Base-by-base conservation (phyloP, 2,888 invertebrate genomes). In the Anticlea derivata region DNA sequence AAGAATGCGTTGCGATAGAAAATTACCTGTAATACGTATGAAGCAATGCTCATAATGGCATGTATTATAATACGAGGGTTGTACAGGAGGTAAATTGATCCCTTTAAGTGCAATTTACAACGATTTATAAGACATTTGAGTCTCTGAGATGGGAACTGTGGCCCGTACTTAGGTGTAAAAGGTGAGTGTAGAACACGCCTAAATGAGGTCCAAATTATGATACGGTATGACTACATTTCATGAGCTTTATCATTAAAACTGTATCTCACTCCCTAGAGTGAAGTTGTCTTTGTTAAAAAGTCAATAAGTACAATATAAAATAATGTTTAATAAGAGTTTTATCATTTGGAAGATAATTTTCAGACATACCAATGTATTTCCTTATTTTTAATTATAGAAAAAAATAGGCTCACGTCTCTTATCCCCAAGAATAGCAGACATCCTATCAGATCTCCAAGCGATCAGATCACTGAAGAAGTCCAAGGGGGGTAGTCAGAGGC, bases 11-110 rank as follows among this genome's bases (percentile, higher is more conserved):
- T 72, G 72, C 70, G 66, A 67, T 58, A 75, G 74, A 84, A 86
- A 81, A 83, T 82, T 80, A 73, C 73, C 74, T 74, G 70, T 85
- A 77, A 69, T 58, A 53, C 61, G 59, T 67, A 64, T 59, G 64
- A 54, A 66, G 72, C 63, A 83, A 63, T 67, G 72, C 58, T 67
- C 69, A 78, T 79, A 75, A 83, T 82, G 75, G 78, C 65, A 63
- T 76, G 72, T 68, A 69, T 75, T 67, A 66, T 65, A 65, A 60
- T 68, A 66, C 58, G 61, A 60, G 57, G 60, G 64, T 17, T 60
- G 61, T 58, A 60, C 60, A 58, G 62, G 62, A 65, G 55, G 65
- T 66, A 75, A 82, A 78, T 74, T 78, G 71, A 79, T 78, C 75
- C 75, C 68, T 75, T 78, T 74, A 66, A 69, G 60, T 60, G 69